Conservation (phyloP, 2,888 invertebrate genomes). For the Apamea epomidion region DNA sequence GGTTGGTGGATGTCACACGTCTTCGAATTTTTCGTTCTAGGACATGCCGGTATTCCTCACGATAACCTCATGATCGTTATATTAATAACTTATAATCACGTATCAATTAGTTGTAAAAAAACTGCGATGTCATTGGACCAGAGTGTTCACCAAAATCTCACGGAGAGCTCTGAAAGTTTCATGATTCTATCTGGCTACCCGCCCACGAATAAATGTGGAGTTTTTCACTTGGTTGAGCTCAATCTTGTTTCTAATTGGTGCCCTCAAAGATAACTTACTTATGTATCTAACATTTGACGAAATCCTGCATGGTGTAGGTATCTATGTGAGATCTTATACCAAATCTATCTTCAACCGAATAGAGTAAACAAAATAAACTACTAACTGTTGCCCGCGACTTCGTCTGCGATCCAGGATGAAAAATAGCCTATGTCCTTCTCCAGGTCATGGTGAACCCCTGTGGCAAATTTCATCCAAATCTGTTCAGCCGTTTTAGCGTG, state of each 20-base stretch:
- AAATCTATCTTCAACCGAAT: neutral
- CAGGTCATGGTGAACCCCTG: too few species aligned
- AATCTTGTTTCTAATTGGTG: slow-evolving; percentile 1
- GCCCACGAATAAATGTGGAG: neutral
- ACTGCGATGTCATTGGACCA: neutral
- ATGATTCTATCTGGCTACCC: neutral
- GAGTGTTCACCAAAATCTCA: slow-evolving; percentile 9
- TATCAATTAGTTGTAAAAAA: neutral
- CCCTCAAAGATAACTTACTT: neutral
- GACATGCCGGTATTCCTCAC: neutral
- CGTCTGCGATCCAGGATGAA: too few species aligned
- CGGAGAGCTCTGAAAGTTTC: slow-evolving; percentile 2
- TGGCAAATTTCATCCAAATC: too few species aligned
- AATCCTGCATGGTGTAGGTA: neutral
- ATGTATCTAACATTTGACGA: neutral
- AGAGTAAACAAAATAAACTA: neutral
- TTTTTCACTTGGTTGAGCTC: slow-evolving; percentile 9
- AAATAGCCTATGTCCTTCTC: too few species aligned
- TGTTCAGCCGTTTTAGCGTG: too few species aligned
- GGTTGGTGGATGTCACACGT: neutral
- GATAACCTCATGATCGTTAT: neutral
- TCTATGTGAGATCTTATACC: neutral
- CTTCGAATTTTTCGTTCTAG: too few species aligned
- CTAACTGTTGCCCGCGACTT: too few species aligned
- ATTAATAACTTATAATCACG: too few species aligned